These are phyloP conservation scores for Bombus difficillimus DNA, from an alignment of 1,140 invertebrate species.

Conservation along the genomic window DNA sequence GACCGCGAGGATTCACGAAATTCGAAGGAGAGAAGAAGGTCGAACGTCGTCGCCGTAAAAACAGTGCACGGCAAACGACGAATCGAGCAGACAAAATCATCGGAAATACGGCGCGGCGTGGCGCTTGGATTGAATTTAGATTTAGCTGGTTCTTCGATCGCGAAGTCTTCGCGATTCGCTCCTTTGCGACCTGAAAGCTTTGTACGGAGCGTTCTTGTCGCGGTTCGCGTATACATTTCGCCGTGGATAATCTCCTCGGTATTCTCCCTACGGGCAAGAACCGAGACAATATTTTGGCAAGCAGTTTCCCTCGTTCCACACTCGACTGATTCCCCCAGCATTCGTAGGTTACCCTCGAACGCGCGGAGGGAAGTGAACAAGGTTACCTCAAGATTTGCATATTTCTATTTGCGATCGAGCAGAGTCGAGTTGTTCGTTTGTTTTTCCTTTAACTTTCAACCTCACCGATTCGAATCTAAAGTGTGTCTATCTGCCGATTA, in stretches of 20 bases:
- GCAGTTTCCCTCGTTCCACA: not conserved
- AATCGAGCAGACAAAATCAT: conserved; percentile 56
- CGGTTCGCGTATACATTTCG: not conserved
- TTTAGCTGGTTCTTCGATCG: conserved; percentile 47
- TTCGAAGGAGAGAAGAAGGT: no score
- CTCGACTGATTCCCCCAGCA: not conserved
- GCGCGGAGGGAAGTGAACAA: conserved; percentile 5
- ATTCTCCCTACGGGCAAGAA: conserved; percentile 7
- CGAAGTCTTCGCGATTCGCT: not conserved
- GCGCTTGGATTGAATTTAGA: conserved; percentile 45
- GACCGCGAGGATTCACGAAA: no score
- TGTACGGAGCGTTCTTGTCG: no score
- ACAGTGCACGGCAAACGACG: conserved; percentile 4
- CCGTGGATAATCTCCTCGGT: conserved; percentile 28
- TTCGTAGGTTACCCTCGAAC: not conserved
- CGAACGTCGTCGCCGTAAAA: not conserved
- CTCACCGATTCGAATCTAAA: no score
- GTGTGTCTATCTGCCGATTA: no score
- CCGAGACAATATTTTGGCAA: conserved; percentile 46
- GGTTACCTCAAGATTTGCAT: conserved; percentile 24
- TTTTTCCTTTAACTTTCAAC: not conserved
- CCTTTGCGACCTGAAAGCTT: no score
- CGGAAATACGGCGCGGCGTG: conserved; percentile 9
- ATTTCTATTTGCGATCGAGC: conserved; percentile 16
- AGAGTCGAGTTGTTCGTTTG: conserved; percentile 4